Percentiles rank a stretch among this genome's conserved stretches.
Conservation (phyloP, 2,888 invertebrate species). For the Odontomyia ornata region DNA sequence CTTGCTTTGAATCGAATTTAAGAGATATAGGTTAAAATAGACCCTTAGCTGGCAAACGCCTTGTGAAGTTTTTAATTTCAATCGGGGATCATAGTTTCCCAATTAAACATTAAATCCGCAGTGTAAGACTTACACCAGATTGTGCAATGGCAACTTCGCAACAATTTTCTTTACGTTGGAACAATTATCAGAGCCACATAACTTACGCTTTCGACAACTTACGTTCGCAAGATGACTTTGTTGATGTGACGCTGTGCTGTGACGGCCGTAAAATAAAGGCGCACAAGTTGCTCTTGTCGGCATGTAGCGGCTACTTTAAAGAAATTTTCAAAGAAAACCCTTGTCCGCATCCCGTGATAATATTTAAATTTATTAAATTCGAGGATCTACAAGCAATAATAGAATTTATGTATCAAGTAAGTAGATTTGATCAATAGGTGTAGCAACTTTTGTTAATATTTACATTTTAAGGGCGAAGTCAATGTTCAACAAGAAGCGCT, state of each 20-base stretch:
- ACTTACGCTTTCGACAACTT: slow-evolving; percentile 82
- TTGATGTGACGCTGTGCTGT: slow-evolving; percentile 86
- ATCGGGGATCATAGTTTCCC: too few relatives aligned
- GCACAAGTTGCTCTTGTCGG: slow-evolving; percentile 84
- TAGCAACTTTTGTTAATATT: not conserved
- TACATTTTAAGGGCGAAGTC: slow-evolving; percentile 72
- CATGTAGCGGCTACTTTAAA: slow-evolving; percentile 83
- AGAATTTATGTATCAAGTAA: slow-evolving; percentile 78
- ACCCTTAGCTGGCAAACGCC: too few relatives aligned
- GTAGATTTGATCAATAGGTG: slow-evolving; percentile 29
- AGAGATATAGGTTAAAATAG: too few relatives aligned
- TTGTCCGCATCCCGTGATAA: slow-evolving; percentile 82
- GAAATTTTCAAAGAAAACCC: slow-evolving; percentile 79
- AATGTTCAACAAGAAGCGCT: slow-evolving; percentile 82
- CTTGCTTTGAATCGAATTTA: too few relatives aligned
- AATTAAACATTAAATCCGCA: too few relatives aligned
- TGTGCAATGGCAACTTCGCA: slow-evolving; percentile 70
- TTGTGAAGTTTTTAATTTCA: too few relatives aligned
- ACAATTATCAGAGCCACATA: slow-evolving; percentile 83
- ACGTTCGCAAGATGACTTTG: slow-evolving; percentile 74
- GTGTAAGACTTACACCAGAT: too few relatives aligned
- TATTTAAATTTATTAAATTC: slow-evolving; percentile 80
- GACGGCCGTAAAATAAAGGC: slow-evolving; percentile 85
- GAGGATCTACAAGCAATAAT: slow-evolving; percentile 81
- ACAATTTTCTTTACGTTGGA: slow-evolving; percentile 88